A percentile compares a stretch with the other conserved stretches of the same genome.
phyloP scores from a whole-genome alignment of 2,797 vertebrate genomes.

The Taenioides sp. region DNA sequence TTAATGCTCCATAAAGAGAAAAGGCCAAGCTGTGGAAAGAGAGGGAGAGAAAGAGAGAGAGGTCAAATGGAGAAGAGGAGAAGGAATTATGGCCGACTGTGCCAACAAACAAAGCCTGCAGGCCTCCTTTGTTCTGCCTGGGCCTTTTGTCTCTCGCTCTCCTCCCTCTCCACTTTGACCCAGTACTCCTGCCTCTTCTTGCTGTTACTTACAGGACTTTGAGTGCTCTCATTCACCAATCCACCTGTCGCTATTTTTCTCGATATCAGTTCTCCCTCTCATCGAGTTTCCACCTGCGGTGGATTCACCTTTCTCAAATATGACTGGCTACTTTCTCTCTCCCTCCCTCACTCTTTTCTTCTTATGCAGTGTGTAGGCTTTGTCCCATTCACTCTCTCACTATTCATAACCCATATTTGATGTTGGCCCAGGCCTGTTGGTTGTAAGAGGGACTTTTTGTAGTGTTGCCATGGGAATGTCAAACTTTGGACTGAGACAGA shows the following conservation, averaged over 20 bases:
- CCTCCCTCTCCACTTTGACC: slow-evolving; percentile 72
- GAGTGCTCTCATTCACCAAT: slow-evolving; percentile 61
- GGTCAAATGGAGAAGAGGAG: slow-evolving; percentile 72
- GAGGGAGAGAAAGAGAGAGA: slow-evolving; percentile 64
- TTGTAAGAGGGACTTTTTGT: slow-evolving; percentile 57
- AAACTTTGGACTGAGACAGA: slow-evolving; percentile 54
- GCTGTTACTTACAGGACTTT: slow-evolving; percentile 59
- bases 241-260: slow-evolving; percentile 69
- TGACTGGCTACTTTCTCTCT: slow-evolving; percentile 36
- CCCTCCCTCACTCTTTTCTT: slow-evolving; percentile 41
- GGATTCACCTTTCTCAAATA: slow-evolving; percentile 67
- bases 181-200: slow-evolving; percentile 52
- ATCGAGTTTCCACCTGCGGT: slow-evolving; percentile 65
- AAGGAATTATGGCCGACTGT: slow-evolving; percentile 74
- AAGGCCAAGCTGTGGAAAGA: slow-evolving; percentile 59
- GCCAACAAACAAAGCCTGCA: slow-evolving; percentile 79
- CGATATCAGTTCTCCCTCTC: slow-evolving; percentile 60
- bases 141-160: slow-evolving; percentile 69
- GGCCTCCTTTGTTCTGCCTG: slow-evolving; percentile 74
- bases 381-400: slow-evolving; percentile 58
- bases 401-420: slow-evolving; percentile 69
- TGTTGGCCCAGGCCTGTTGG: slow-evolving; percentile 55
- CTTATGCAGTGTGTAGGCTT: slow-evolving; percentile 34
- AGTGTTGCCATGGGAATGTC: slow-evolving; percentile 71
- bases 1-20: slow-evolving; percentile 68